Conservation (phyloP, 2,797 vertebrate species). For the Gymnocypris eckloni region DNA sequence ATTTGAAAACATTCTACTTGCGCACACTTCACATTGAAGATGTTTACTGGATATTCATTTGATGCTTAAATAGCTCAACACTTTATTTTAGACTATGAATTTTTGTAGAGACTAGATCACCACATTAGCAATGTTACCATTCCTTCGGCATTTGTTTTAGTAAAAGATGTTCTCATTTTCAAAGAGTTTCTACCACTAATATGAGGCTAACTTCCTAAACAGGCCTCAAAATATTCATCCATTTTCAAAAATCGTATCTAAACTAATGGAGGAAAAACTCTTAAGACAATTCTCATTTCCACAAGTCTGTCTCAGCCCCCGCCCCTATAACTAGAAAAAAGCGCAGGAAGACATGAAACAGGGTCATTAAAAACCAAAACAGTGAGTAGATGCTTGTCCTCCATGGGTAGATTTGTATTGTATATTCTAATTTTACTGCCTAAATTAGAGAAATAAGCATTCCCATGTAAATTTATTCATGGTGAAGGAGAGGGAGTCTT, state of each 20-base stretch:
- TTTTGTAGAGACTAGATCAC: neutral
- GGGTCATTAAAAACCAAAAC: slow-evolving; percentile 80
- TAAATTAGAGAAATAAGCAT: slow-evolving; percentile 85
- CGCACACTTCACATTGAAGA: neutral
- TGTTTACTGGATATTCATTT: neutral
- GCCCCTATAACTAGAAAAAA: slow-evolving; percentile 73
- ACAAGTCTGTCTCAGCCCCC: slow-evolving; percentile 42
- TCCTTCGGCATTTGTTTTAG: neutral
- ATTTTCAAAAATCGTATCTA: slow-evolving; percentile 21
- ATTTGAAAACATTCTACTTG: neutral
- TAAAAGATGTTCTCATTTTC: neutral
- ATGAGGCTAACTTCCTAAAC: neutral
- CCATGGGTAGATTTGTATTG: slow-evolving; percentile 83
- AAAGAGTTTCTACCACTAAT: neutral
- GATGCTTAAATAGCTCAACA: too few species aligned
- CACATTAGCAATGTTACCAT: neutral
- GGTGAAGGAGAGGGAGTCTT: slow-evolving; percentile 71
- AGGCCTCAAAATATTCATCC: neutral
- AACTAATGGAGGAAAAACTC: slow-evolving; percentile 25
- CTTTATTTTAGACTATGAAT: neutral
- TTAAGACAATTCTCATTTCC: slow-evolving; percentile 20
- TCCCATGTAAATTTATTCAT: slow-evolving; percentile 88
- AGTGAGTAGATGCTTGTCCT: slow-evolving; percentile 77
- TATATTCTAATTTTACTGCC: slow-evolving; percentile 85
- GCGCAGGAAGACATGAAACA: slow-evolving; percentile 72